Percentiles rank a stretch among this genome's conserved stretches.
Evolutionary conservation across 2,113 vertebrate genomes (phyloP).

Genomic region (Girardinichthys multiradiatus): DNA sequence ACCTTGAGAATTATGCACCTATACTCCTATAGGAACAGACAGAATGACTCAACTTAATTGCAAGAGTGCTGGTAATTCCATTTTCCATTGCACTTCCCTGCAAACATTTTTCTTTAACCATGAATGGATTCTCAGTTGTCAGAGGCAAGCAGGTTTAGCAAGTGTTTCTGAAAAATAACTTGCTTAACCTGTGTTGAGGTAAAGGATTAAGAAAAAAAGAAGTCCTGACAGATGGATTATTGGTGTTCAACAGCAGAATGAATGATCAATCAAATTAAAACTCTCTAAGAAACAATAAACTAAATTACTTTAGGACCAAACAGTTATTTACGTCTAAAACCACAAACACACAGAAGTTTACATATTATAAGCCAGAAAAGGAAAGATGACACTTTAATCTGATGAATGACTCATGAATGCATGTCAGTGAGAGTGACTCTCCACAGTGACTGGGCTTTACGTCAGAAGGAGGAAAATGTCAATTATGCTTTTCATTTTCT

Average conservation of each 20-base stretch:
- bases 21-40: not conserved
- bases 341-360: not conserved
- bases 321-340: not conserved
- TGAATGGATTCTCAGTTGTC: not conserved
- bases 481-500: constrained; percentile 4
- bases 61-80: constrained; percentile 1
- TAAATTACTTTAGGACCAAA: not conserved
- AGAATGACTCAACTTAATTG: not conserved
- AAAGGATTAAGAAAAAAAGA: not conserved
- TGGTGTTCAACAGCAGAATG: not conserved
- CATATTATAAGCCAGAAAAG: not conserved
- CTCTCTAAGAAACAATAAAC: not conserved
- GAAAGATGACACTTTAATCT: constrained; percentile 9
- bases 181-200: constrained; percentile 25
- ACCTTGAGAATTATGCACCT: not conserved
- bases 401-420: constrained; percentile 19
- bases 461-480: constrained; percentile 13
- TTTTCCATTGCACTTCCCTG: constrained; percentile 13
- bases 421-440: not conserved
- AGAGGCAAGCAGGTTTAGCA: constrained; percentile 37
- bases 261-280: not conserved
- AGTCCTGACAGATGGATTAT: not conserved
- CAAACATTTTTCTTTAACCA: not conserved
- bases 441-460: not conserved
- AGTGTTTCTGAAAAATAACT: constrained; percentile 45